A percentile compares a stretch with the other conserved stretches of the same genome.
Evolutionary conservation across 2,888 invertebrate genomes (phyloP).

Genomic region (Heliconius cydno): DNA sequence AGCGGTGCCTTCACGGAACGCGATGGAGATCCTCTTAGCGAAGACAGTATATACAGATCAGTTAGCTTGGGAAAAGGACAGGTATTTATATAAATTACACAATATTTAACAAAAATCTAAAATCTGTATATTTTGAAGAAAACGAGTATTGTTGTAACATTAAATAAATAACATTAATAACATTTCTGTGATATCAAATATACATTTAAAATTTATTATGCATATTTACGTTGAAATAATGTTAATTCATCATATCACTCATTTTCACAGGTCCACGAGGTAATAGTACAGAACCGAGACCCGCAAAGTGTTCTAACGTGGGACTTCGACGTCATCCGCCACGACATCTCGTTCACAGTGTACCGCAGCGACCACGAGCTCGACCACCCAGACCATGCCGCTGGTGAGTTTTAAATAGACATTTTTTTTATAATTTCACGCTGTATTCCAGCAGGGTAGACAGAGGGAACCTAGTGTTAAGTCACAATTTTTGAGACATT

Average conservation of each 20-base stretch:
- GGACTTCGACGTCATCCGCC: constrained; percentile 97
- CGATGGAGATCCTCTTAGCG: constrained; percentile 79
- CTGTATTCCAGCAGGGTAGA: too few species aligned
- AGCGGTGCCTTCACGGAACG: constrained; percentile 82
- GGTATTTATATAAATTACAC: constrained; percentile 55
- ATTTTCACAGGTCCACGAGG: constrained; percentile 87
- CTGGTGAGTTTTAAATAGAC: constrained; percentile 53
- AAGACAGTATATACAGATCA: constrained; percentile 88
- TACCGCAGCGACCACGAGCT: constrained; percentile 72
- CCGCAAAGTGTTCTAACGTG: constrained; percentile 96
- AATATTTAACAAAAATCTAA: not conserved
- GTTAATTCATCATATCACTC: not conserved
- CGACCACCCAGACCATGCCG: constrained; percentile 52
- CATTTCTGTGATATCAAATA: too few species aligned
- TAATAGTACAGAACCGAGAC: constrained; percentile 90
- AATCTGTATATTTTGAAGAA: too few species aligned
- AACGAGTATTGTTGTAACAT: too few species aligned
- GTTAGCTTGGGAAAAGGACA: constrained; percentile 86
- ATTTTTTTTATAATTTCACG: not conserved
- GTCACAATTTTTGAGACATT: too few species aligned
- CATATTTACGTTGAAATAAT: not conserved
- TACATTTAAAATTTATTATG: too few species aligned
- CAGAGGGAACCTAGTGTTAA: too few species aligned
- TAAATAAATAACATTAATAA: too few species aligned
- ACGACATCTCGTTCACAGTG: constrained; percentile 93